Percentiles rank a stretch among this genome's conserved stretches.
phyloP scores from a whole-genome alignment of 2,888 invertebrate species.

The Eurois occulta region DNA sequence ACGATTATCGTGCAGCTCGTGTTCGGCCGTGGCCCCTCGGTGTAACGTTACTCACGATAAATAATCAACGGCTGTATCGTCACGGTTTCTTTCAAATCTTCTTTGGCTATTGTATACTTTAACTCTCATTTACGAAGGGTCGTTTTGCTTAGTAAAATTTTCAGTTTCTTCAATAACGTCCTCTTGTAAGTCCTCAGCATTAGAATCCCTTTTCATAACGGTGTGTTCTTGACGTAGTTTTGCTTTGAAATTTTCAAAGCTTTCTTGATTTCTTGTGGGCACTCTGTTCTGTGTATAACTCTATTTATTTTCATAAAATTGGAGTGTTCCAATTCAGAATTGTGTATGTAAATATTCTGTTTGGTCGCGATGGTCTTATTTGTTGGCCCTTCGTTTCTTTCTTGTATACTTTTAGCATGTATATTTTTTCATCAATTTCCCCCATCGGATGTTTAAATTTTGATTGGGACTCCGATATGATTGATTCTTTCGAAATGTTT shows the following conservation, averaged over 20 bases:
- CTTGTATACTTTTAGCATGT: slow-evolving; percentile 22
- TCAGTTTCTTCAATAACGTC: slow-evolving; percentile 10
- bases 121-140: slow-evolving; percentile 12
- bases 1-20: slow-evolving; percentile 71
- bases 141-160: slow-evolving; percentile 16
- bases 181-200: not conserved
- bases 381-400: slow-evolving; percentile 32
- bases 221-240: slow-evolving; percentile 3
- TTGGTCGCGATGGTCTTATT: slow-evolving; percentile 34
- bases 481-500: slow-evolving; percentile 37
- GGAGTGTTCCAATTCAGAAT: slow-evolving; percentile 15
- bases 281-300: not conserved
- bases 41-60: slow-evolving; percentile 67
- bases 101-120: slow-evolving; percentile 28
- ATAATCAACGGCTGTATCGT: slow-evolving; percentile 71
- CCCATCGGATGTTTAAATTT: slow-evolving; percentile 51
- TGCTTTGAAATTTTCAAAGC: slow-evolving; percentile 2
- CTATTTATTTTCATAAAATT: slow-evolving; percentile 25
- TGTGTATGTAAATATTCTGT: slow-evolving; percentile 31
- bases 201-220: not conserved
- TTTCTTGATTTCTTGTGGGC: not conserved
- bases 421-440: slow-evolving; percentile 45
- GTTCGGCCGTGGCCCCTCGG: slow-evolving; percentile 70
- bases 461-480: slow-evolving; percentile 37
- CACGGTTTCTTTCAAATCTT: slow-evolving; percentile 73